Base-by-base conservation (phyloP, 2,888 invertebrate genomes). In the Apamea monoglypha region DNA sequence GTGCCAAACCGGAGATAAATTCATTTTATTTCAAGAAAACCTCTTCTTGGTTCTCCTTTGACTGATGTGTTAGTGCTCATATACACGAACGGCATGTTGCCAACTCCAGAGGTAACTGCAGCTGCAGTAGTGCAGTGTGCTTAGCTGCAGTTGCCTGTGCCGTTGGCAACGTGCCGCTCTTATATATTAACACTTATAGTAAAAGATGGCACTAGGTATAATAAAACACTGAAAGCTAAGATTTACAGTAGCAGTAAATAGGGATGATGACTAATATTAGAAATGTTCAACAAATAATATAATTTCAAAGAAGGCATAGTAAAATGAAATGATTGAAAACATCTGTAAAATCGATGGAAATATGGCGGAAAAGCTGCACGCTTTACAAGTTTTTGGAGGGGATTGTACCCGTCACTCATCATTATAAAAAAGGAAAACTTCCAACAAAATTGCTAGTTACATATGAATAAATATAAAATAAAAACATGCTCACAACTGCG, bases 401-500 rank as follows among this genome's bases (percentile, higher is more conserved):
- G 40, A 40, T 40, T 40, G 6, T 40, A 7, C 7, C 40, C 7
- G 7, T 40, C 40, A n/a, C n/a, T n/a, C n/a, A n/a, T n/a, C n/a
- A n/a, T n/a, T 18, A 29, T 7, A 29, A 47, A 40, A 61, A 61
- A 63, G 32, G 7, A 8, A 63, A 63, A 32, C 32, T 21, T 32
- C 1, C 18, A 18, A 18, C 3, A 63, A 18, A 8, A 61, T 61
- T 16, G 16, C 29, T 29, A 61, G n/a, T 29, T 16, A 61, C 61
- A 29, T 59, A 59, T 14, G 14, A 29, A 59, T 29, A 32, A 8
- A 14, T 63, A 29, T 25, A 69, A 74, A 44, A 74, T 18, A 76
- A 18, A 40, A 47, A 18, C 47, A 76, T 75, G 76, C 76, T 47
- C 2, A 47, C n/a, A 61, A n/a, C 47, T 40, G 76, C n/a, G 3